A percentile compares a stretch with the other conserved stretches of the same genome.
Conservation (phyloP, 2,797 vertebrate genomes). For the Rhabdomys pumilio region DNA sequence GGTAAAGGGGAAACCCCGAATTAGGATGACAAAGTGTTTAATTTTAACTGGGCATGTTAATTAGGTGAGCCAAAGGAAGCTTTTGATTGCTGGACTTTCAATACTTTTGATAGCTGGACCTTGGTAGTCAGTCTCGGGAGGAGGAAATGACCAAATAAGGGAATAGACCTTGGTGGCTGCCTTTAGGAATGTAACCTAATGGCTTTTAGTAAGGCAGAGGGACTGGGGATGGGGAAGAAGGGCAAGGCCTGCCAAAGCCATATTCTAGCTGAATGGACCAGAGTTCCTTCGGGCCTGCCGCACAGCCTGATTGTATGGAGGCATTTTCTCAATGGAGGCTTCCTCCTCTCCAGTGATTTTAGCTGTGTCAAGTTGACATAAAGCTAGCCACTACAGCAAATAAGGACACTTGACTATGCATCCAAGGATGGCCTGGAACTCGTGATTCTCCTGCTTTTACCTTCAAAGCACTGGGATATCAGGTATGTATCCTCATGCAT, state of each 20-base stretch:
- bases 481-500: not conserved
- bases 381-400: not conserved
- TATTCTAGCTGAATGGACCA: not conserved
- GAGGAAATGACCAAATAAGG: not conserved
- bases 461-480: not conserved
- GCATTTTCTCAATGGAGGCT: not conserved
- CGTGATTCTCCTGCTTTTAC: not conserved
- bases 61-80: not conserved
- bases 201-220: not conserved
- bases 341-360: not conserved
- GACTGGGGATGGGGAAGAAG: too few species aligned
- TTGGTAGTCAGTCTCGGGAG: not conserved
- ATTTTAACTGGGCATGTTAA: not conserved
- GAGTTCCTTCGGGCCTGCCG: not conserved
- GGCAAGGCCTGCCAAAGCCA: not conserved
- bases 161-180: not conserved
- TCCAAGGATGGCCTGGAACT: not conserved
- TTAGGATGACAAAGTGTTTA: not conserved
- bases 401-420: not conserved
- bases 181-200: not conserved
- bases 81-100: not conserved
- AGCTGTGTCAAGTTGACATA: not conserved
- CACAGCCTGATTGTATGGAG: not conserved
- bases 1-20: not conserved
- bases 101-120: not conserved